Evolutionary conservation across 2,113 vertebrate species (phyloP).

Genomic region (Pelecanus crispus): DNA sequence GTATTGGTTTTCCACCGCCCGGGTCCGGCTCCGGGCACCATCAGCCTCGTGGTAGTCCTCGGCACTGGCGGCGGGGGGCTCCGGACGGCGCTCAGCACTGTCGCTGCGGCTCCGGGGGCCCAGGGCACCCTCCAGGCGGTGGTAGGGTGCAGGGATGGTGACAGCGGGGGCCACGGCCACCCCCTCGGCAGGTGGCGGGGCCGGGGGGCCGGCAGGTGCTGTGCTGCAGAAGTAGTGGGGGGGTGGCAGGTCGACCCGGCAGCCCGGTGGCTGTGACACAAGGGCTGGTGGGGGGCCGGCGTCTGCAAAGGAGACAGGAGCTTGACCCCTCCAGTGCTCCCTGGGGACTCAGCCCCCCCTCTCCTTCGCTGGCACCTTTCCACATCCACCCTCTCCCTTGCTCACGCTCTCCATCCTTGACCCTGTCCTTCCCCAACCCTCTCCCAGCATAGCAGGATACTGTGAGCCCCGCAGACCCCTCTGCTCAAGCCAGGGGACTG

Average conservation of each 20-base stretch:
- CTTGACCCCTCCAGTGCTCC: background rate
- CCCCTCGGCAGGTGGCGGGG: constrained; percentile 40
- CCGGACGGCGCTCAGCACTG: constrained; percentile 86
- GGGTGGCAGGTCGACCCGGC: constrained; percentile 77
- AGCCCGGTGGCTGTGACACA: constrained; percentile 68
- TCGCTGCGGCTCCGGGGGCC: constrained; percentile 80
- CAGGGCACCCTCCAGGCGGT: constrained; percentile 61
- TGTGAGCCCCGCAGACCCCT: rapidly evolving
- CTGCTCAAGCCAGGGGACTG: background rate
- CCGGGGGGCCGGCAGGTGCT: constrained; percentile 40
- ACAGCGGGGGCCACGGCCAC: constrained; percentile 43
- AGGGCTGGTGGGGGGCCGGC: constrained; percentile 54
- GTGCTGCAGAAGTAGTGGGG: constrained; percentile 81
- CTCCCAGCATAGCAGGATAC: background rate
- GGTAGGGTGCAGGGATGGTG: constrained; percentile 48
- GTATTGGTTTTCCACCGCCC: constrained; percentile 96
- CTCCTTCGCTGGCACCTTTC: background rate
- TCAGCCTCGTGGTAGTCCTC: constrained; percentile 89
- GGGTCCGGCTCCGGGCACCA: constrained; percentile 77
- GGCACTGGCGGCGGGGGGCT: constrained; percentile 62
- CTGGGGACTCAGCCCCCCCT: background rate
- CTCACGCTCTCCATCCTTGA: background rate
- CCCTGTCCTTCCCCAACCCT: background rate
- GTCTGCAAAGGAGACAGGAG: constrained; percentile 62
- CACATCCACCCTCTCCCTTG: background rate